Evolutionary conservation across 2,113 vertebrate species (phyloP).

Genomic region (Neomonachus schauinslandi): DNA sequence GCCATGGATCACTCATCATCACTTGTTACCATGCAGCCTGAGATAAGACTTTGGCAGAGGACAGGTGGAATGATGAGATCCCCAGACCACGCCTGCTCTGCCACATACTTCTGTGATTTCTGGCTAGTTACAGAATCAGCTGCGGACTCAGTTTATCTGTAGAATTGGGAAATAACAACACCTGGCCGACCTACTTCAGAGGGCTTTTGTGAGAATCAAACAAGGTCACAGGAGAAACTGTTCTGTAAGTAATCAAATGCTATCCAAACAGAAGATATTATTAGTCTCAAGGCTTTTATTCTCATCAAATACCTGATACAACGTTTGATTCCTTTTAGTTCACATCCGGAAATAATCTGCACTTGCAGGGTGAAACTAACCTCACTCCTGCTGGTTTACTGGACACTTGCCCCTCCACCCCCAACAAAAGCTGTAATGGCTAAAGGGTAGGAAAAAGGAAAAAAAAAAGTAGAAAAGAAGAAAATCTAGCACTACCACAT

Average conservation of each 20-base stretch:
- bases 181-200: background rate
- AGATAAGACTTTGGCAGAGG: background rate
- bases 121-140: background rate
- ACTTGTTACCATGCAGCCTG: background rate
- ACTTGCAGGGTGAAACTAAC: background rate
- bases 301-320: constrained; percentile 25
- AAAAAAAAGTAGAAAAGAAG: background rate
- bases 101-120: background rate
- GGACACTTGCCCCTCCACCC: background rate
- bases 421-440: background rate
- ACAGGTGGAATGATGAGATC: background rate
- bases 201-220: background rate
- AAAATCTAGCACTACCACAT: background rate
- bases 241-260: constrained; percentile 24
- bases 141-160: background rate
- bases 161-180: background rate
- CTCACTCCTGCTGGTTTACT: background rate
- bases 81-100: background rate
- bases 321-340: constrained; percentile 2
- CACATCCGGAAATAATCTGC: constrained; percentile 27
- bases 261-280: background rate
- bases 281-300: constrained; percentile 23
- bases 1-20: background rate
- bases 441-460: background rate
- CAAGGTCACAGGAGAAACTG: background rate